phyloP scores from a whole-genome alignment of 1,140 invertebrate genomes.

The Drosophila nasuta region DNA sequence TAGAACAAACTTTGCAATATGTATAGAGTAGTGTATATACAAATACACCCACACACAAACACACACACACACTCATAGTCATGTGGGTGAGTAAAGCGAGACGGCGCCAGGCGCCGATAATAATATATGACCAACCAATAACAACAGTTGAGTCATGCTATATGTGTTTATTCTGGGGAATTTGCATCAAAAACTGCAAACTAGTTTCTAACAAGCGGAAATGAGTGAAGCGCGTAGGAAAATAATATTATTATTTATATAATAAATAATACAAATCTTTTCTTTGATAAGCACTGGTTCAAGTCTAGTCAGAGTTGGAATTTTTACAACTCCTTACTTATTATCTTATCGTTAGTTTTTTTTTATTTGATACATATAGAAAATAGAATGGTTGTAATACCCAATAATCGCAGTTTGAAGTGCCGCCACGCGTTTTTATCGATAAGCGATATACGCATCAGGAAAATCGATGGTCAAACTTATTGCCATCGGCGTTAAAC shows the following conservation, averaged over 20 bases:
- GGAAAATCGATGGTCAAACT: conserved; percentile 12
- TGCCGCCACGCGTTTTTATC: not conserved
- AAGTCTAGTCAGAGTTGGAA: too few relatives aligned
- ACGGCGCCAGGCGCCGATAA: conserved; percentile 34
- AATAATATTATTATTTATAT: too few relatives aligned
- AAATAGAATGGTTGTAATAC: too few relatives aligned
- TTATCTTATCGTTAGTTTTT: too few relatives aligned
- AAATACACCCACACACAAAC: not conserved
- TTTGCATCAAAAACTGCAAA: conserved; percentile 14
- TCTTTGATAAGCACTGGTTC: not conserved
- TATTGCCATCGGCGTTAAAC: conserved; percentile 29
- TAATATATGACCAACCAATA: not conserved
- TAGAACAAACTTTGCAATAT: not conserved
- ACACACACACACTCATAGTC: not conserved
- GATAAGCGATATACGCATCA: not conserved
- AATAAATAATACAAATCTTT: too few relatives aligned
- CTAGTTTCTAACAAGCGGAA: conserved; percentile 1
- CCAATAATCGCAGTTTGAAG: conserved; percentile 3
- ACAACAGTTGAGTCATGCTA: conserved; percentile 16
- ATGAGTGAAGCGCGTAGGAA: not conserved
- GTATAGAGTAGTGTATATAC: not conserved
- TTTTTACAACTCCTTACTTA: too few relatives aligned
- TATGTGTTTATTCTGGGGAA: conserved; percentile 1
- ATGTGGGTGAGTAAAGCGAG: conserved; percentile 15
- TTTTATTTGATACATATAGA: too few relatives aligned